These are phyloP conservation scores for Bellardia bayeri DNA, from an alignment of 2,888 invertebrate genomes.

Conservation along the genomic window DNA sequence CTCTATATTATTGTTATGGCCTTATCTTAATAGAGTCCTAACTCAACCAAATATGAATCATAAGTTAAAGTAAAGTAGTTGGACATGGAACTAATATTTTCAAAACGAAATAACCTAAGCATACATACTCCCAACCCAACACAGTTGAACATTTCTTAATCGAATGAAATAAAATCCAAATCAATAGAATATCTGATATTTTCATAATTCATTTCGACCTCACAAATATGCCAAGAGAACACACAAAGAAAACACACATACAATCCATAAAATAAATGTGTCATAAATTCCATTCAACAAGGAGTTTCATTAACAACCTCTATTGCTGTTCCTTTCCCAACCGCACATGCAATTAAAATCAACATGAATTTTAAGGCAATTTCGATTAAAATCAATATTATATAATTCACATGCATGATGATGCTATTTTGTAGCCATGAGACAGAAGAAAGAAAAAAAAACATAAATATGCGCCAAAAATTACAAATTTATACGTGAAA, in stretches of 20 bases:
- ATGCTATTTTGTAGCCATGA: conserved; percentile 30
- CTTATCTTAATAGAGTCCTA: too few relatives aligned
- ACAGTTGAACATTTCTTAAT: too few relatives aligned
- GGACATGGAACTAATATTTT: too few relatives aligned
- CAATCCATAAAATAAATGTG: conserved; percentile 50
- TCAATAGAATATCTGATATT: too few relatives aligned
- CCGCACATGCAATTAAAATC: conserved; percentile 50
- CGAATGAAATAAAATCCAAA: too few relatives aligned
- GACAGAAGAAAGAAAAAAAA: neutral
- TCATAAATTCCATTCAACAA: conserved; percentile 68
- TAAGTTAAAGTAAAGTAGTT: too few relatives aligned
- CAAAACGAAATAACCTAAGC: too few relatives aligned
- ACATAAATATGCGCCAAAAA: conserved; percentile 72
- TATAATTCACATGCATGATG: conserved; percentile 60
- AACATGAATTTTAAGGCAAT: conserved; percentile 79
- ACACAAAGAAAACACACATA: neutral
- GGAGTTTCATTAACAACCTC: conserved; percentile 62
- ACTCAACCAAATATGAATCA: too few relatives aligned
- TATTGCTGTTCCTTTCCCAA: conserved; percentile 3
- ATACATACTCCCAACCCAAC: too few relatives aligned
- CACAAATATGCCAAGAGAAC: neutral
- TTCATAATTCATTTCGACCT: neutral
- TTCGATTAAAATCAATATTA: conserved; percentile 83
- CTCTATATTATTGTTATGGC: too few relatives aligned
- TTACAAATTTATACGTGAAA: conserved; percentile 73